Evolutionary conservation across 1,140 invertebrate species (phyloP).

Genomic region (Eumeta japonica): DNA sequence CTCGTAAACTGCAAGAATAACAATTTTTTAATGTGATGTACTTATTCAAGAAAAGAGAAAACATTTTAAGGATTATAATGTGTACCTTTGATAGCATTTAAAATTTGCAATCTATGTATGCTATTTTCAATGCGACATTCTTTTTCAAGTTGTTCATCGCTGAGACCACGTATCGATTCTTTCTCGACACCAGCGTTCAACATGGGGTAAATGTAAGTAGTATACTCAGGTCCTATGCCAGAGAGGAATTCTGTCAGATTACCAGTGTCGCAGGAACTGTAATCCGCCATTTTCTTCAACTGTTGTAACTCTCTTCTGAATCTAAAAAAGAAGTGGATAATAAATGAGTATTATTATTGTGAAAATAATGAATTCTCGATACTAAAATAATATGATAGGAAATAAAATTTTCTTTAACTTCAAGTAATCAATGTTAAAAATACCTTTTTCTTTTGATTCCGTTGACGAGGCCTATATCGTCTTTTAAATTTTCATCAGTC

Average conservation of each 20-base stretch:
- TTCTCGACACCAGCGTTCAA: constrained; percentile 92
- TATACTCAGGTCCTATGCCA: constrained; percentile 84
- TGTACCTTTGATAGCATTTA: constrained; percentile 83
- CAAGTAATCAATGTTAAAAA: too few relatives aligned
- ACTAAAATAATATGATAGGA: too few relatives aligned
- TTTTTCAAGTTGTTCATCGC: constrained; percentile 84
- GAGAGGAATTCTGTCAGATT: constrained; percentile 90
- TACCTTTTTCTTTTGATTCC: constrained; percentile 88
- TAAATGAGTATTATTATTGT: constrained; percentile 3
- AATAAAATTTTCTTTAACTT: too few relatives aligned
- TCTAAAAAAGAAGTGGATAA: constrained; percentile 49
- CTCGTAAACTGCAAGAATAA: constrained; percentile 53
- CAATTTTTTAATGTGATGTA: too few relatives aligned
- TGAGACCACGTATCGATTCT: constrained; percentile 74
- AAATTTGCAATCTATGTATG: constrained; percentile 88
- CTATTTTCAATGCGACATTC: constrained; percentile 93
- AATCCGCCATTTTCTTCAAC: constrained; percentile 96
- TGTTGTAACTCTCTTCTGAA: constrained; percentile 93
- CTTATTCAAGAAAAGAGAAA: too few relatives aligned
- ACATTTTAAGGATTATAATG: too few relatives aligned
- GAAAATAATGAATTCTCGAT: too few relatives aligned
- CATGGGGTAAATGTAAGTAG: constrained; percentile 96
- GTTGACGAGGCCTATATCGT: constrained; percentile 91
- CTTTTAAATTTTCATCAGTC: constrained; percentile 86
- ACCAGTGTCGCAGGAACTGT: constrained; percentile 89